These are phyloP conservation scores for Sapayoa aenigma DNA, from an alignment of 2,113 vertebrate species.

Conservation along the genomic window DNA sequence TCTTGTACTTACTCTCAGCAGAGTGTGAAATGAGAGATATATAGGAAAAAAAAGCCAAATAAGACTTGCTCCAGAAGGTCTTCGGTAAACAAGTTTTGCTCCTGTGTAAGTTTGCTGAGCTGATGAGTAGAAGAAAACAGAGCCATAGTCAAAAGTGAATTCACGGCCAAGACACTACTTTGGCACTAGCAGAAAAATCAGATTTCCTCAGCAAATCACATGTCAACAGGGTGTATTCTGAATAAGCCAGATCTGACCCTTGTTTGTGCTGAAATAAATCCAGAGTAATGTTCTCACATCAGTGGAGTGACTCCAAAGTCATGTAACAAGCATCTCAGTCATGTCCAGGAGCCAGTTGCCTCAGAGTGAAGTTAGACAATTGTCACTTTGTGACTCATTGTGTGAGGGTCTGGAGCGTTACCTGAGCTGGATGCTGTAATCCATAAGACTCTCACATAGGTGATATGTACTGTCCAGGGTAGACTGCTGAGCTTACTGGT, in stretches of 20 bases:
- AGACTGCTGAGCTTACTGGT: neutral
- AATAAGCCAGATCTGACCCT: neutral
- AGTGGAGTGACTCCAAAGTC: neutral
- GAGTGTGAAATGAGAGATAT: neutral
- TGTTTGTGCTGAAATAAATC: neutral
- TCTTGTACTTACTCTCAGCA: neutral
- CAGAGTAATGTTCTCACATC: neutral
- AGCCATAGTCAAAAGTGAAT: neutral
- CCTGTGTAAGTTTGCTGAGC: neutral
- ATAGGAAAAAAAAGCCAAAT: neutral
- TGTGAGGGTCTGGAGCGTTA: neutral
- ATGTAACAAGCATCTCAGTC: neutral
- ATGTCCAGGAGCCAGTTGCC: neutral
- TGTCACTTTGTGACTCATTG: neutral
- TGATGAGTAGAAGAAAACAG: neutral
- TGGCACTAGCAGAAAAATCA: neutral
- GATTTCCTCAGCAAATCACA: neutral
- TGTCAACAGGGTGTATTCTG: neutral
- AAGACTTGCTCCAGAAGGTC: neutral
- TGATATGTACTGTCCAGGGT: neutral
- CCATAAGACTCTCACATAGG: rapidly evolving
- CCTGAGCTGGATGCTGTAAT: neutral
- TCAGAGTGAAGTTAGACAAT: neutral
- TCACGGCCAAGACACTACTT: neutral
- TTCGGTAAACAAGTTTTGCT: neutral